Conservation (phyloP, 2,888 invertebrate genomes). For the Troides oblongomaculatus region DNA sequence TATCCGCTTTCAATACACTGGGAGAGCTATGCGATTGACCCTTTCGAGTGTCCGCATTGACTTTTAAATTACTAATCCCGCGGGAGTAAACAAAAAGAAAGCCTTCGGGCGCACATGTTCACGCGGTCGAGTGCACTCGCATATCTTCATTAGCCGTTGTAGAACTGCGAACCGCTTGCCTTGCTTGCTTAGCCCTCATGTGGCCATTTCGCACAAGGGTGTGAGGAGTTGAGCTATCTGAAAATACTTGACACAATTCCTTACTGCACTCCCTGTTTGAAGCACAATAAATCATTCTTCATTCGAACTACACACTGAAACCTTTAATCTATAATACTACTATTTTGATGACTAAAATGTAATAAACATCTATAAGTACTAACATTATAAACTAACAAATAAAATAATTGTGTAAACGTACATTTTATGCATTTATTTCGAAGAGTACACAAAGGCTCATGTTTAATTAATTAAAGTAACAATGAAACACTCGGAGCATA, state of each 20-base stretch:
- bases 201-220: conserved; percentile 39
- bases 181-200: conserved; percentile 69
- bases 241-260: conserved; percentile 41
- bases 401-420: neutral
- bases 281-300: conserved; percentile 1
- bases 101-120: conserved; percentile 69
- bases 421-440: conserved; percentile 6
- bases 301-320: neutral
- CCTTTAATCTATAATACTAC: neutral
- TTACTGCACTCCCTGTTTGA: conserved; percentile 32
- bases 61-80: conserved; percentile 81
- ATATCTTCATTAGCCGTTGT: conserved; percentile 72
- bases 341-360: neutral
- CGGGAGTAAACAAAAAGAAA: conserved; percentile 71
- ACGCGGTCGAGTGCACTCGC: conserved; percentile 74
- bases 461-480: conserved; percentile 55
- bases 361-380: neutral
- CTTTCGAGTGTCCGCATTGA: conserved; percentile 79
- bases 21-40: conserved; percentile 74
- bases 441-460: conserved; percentile 47
- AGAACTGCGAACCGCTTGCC: conserved; percentile 39
- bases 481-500: conserved; percentile 39
- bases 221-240: conserved; percentile 36
- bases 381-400: neutral
- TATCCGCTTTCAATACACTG: conserved; percentile 78